Evolutionary conservation across 2,797 vertebrate species (phyloP).

Genomic region (Rhinella marina): DNA sequence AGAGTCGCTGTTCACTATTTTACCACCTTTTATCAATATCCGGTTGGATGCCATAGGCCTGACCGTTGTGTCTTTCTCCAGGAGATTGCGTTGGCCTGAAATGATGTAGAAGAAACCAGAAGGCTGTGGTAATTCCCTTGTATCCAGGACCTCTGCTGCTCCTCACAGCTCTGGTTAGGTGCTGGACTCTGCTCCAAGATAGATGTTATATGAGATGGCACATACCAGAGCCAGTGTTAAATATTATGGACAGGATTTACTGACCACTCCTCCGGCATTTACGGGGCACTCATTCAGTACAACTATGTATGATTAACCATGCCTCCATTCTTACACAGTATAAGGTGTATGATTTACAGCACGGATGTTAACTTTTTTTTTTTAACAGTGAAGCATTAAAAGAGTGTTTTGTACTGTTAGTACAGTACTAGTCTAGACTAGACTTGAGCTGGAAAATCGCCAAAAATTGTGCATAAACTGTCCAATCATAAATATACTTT

Average conservation of each 20-base stretch:
- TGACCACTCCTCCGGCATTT: conserved; percentile 23
- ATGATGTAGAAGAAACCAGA: not conserved
- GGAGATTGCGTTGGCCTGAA: not conserved
- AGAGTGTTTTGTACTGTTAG: not conserved
- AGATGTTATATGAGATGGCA: conserved; percentile 38
- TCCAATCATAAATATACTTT: too few relatives aligned
- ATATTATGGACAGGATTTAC: conserved; percentile 8
- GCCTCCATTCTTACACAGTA: not conserved
- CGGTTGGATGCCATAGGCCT: conserved; percentile 57
- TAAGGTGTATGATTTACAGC: conserved; percentile 28
- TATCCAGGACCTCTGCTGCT: not conserved
- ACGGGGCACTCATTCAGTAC: not conserved
- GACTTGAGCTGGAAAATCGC: too few relatives aligned
- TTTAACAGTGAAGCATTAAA: not conserved
- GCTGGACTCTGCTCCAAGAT: conserved; percentile 15
- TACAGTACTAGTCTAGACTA: not conserved
- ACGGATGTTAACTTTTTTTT: not conserved
- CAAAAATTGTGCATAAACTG: too few relatives aligned
- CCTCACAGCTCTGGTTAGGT: not conserved
- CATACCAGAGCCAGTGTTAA: conserved; percentile 45
- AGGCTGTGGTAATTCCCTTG: not conserved
- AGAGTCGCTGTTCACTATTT: conserved; percentile 86
- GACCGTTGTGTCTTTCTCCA: not conserved
- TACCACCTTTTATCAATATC: conserved; percentile 87
- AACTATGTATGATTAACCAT: conserved; percentile 56